A percentile compares a stretch with the other conserved stretches of the same genome.
Conservation (phyloP, 2,888 invertebrate species). For the Empis livida region DNA sequence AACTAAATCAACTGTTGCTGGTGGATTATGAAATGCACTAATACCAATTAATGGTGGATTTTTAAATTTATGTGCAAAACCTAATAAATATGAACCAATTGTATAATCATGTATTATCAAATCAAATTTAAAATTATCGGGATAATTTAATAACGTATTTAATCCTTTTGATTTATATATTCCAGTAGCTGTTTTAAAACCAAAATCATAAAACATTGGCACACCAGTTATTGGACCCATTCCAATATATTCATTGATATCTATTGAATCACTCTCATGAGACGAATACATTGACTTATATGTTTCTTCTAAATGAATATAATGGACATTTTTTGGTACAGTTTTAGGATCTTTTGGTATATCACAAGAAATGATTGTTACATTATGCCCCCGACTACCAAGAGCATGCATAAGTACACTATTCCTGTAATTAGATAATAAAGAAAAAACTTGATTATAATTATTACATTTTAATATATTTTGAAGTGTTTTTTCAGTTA, state of each 20-base stretch:
- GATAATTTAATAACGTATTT: slow-evolving; percentile 19
- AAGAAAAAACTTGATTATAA: no score
- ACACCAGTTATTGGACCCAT: slow-evolving; percentile 10
- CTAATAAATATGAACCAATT: slow-evolving; percentile 22
- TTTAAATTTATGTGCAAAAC: slow-evolving; percentile 23
- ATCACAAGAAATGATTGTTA: slow-evolving; percentile 19
- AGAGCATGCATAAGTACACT: slow-evolving; percentile 16
- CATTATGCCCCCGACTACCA: slow-evolving; percentile 17
- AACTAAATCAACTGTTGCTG: slow-evolving; percentile 15
- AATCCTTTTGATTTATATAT: slow-evolving; percentile 17
- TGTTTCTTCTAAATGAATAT: slow-evolving; percentile 21
- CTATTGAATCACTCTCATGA: background rate
- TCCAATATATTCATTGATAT: slow-evolving; percentile 11
- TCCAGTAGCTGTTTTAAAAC: slow-evolving; percentile 5
- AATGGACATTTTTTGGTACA: slow-evolving; percentile 16
- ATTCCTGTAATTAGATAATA: slow-evolving; percentile 12
- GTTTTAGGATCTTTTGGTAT: slow-evolving; percentile 11
- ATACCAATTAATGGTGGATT: slow-evolving; percentile 25
- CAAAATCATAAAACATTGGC: slow-evolving; percentile 11
- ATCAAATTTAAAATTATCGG: slow-evolving; percentile 24
- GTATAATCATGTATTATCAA: slow-evolving; percentile 26
- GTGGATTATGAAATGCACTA: slow-evolving; percentile 18
- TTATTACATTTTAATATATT: no score
- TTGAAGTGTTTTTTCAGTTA: no score
- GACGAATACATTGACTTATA: slow-evolving; percentile 11